A percentile compares a stretch with the other conserved stretches of the same genome.
phyloP scores from a whole-genome alignment of 2,888 invertebrate genomes.

The Stenodema calcarata region DNA sequence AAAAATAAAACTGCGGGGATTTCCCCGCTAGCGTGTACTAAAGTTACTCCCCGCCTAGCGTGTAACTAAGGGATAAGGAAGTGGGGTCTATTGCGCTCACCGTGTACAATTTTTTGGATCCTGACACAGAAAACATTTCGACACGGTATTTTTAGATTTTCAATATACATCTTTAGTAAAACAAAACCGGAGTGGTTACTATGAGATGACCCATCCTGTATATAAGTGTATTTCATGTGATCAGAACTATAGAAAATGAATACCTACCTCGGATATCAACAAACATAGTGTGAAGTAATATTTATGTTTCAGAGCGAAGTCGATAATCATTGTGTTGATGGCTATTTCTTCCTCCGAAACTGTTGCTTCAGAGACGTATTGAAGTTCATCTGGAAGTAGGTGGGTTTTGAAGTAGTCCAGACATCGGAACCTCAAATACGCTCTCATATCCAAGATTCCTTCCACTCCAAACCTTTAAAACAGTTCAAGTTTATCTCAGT shows the following conservation, averaged over 20 bases:
- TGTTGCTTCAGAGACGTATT: background rate
- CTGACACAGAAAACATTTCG: too few relatives aligned
- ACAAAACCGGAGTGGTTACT: too few relatives aligned
- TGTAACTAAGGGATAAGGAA: too few relatives aligned
- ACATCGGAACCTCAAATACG: background rate
- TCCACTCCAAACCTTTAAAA: background rate
- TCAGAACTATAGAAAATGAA: background rate
- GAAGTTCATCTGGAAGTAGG: background rate
- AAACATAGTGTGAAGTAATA: conserved; percentile 13
- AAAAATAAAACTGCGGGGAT: too few relatives aligned
- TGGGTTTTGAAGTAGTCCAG: background rate
- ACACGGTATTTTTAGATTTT: too few relatives aligned
- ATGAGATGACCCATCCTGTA: too few relatives aligned
- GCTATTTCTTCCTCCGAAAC: conserved; percentile 7
- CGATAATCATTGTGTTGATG: background rate
- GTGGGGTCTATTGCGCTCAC: too few relatives aligned
- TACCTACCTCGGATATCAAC: background rate
- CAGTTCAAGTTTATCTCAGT: background rate
- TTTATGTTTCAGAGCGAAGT: conserved; percentile 3
- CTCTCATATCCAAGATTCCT: conserved; percentile 9
- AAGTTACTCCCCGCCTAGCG: too few relatives aligned
- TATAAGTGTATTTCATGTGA: background rate
- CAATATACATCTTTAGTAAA: too few relatives aligned
- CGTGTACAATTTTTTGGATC: too few relatives aligned
- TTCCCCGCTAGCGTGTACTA: too few relatives aligned